phyloP scores from a whole-genome alignment of 1,140 invertebrate species.

The Thaumetopoea pityocampa region DNA sequence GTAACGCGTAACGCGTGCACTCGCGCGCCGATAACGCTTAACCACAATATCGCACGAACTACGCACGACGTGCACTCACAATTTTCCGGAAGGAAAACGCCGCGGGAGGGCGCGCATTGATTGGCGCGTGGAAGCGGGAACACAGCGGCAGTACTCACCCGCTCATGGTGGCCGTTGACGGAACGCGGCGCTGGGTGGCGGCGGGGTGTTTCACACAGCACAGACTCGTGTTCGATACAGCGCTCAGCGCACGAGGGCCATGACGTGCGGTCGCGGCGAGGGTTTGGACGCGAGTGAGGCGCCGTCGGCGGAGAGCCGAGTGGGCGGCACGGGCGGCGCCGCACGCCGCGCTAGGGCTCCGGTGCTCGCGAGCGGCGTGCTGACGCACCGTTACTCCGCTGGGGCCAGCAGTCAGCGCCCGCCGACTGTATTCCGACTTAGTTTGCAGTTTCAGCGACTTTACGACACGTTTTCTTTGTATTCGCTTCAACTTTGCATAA shows the following conservation, averaged over 20 bases:
- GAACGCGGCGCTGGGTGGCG: conserved; percentile 11
- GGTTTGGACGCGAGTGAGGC: conserved; percentile 41
- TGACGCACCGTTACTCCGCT: background rate
- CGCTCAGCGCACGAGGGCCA: conserved; percentile 36
- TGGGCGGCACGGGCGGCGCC: conserved; percentile 1
- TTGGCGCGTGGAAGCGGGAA: background rate
- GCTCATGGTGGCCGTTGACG: conserved; percentile 25
- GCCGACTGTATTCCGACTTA: no score
- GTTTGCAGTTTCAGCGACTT: no score
- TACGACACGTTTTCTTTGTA: no score
- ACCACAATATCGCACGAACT: no score
- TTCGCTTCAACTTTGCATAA: no score
- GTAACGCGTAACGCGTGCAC: background rate
- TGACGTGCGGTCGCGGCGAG: conserved; percentile 36
- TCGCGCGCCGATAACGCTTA: no score
- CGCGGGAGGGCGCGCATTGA: conserved; percentile 6
- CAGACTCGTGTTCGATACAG: conserved; percentile 18
- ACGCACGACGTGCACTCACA: conserved; percentile 7
- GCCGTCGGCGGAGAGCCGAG: background rate
- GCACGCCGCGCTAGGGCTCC: background rate
- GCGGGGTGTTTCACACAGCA: conserved; percentile 26
- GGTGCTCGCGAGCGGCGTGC: no score
- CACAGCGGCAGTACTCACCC: conserved; percentile 27
- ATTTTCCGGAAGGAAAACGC: conserved; percentile 30
- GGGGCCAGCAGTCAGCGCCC: no score